Conservation (phyloP, 1,140 invertebrate species). For the Drosophila repletoides region DNA sequence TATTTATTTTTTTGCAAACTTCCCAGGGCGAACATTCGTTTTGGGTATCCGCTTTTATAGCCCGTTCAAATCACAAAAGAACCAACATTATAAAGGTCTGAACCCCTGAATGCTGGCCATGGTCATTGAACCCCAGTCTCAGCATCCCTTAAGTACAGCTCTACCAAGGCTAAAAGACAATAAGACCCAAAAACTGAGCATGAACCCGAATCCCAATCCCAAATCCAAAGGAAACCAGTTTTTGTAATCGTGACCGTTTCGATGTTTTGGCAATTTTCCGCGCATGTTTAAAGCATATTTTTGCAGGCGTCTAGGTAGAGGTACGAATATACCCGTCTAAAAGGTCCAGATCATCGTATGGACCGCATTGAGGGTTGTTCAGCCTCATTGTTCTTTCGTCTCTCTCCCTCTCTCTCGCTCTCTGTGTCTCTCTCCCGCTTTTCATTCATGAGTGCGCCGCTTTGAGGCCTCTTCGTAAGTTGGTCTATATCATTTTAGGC, state of each 20-base stretch:
- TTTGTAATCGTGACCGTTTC: constrained; percentile 7
- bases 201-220: not conserved
- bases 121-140: constrained; percentile 59
- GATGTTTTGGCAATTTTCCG: constrained; percentile 55
- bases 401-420: not conserved
- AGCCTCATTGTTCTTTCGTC: constrained; percentile 20
- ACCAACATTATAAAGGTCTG: not conserved
- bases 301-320: constrained; percentile 35
- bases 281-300: constrained; percentile 23
- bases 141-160: constrained; percentile 54
- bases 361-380: constrained; percentile 48
- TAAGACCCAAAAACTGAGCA: not conserved
- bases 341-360: constrained; percentile 28
- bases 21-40: too few relatives aligned
- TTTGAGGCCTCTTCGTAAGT: constrained; percentile 24
- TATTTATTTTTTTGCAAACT: too few relatives aligned
- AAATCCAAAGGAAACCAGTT: constrained; percentile 48
- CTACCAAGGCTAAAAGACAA: constrained; percentile 46
- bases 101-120: constrained; percentile 11
- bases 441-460: constrained; percentile 44
- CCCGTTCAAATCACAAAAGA: too few relatives aligned
- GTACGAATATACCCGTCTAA: not conserved
- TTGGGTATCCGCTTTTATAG: too few relatives aligned
- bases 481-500: constrained; percentile 52
- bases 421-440: not conserved